Conservation (phyloP, 2,113 vertebrate genomes). For the Lethenteron reissneri region DNA sequence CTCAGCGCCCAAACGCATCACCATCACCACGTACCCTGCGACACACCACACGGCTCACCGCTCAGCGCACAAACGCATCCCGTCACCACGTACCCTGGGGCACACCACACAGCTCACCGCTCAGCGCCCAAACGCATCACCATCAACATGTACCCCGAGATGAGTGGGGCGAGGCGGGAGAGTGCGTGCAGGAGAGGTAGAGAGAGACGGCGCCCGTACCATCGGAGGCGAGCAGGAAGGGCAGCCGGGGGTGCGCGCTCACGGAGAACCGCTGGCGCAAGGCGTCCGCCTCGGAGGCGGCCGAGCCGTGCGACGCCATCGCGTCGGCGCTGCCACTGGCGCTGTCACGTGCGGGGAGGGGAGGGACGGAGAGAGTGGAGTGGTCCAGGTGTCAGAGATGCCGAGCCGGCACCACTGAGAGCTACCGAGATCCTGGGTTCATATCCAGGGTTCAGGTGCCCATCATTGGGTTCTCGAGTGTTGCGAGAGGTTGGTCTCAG, state of each 20-base stretch:
- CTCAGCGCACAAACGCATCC: constrained; percentile 29
- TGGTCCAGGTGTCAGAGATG: constrained; percentile 21
- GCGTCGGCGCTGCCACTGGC: constrained; percentile 16
- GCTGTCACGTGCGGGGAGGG: too few species aligned
- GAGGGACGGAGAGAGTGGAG: constrained; percentile 18
- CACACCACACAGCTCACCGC: neutral
- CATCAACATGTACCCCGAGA: constrained; percentile 41
- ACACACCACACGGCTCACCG: neutral
- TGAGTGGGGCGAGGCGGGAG: too few species aligned
- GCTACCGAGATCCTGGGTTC: too few species aligned
- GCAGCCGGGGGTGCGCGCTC: constrained; percentile 44
- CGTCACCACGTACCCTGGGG: constrained; percentile 43
- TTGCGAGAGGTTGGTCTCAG: too few species aligned
- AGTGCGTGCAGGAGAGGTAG: too few species aligned
- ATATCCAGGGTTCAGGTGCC: too few species aligned
- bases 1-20: constrained; percentile 27
- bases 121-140: constrained; percentile 12
- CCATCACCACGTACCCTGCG: too few species aligned
- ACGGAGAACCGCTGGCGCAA: constrained; percentile 66
- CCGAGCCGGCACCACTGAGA: too few species aligned
- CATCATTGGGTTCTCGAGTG: too few species aligned
- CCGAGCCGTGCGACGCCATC: constrained; percentile 35
- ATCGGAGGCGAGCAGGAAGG: constrained; percentile 65
- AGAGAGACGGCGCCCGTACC: constrained; percentile 17
- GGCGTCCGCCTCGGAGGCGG: constrained; percentile 39